Evolutionary conservation across 2,113 vertebrate genomes (phyloP), one percentile per base, ranked within the genome.

Genomic region (Sardina pilchardus): DNA sequence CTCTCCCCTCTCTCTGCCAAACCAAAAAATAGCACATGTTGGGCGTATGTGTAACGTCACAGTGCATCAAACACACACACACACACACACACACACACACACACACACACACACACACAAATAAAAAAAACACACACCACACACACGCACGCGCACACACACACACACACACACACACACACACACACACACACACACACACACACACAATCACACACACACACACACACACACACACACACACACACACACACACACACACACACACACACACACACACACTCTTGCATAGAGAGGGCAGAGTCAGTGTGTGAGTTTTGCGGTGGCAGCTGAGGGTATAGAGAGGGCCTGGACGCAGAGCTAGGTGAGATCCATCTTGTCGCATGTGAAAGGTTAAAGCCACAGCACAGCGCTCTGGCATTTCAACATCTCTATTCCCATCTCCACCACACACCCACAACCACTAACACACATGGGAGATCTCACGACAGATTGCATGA

Each of bases 341-440:
- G 24, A 21, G 16, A 5, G 24, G 56, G 56, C 34, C 9, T 16
- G 1, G 9, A 7, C 82, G 88, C 9, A 30, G 43, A 63, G 53
- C 81, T 16, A 34, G 48, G 50, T 83, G 85, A 53, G 82, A 47
- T 83, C n/a, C 39, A 5, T 81, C 17, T 6, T 8, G 26, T 21
- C 59, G 63, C 53, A 9, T 44, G 30, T 82, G 39, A 71, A 81
- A 71, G 63, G 63, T 71, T 71, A 71, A 71, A 26, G 63, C 45
- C 45, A 6, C 45, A 47, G 45, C 39, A 42, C 63, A 71, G 63
- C 10, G 1, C 26, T 85, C 1, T 50, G 16, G 0, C 34, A 45
- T 6, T 42, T 1, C 71, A 50, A 4, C 3, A 7, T 24, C 24
- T 63, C 59, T 26, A 6, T 24, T n/a, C 21, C n/a, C 50, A 53